phyloP scores from a whole-genome alignment of 2,888 invertebrate species.

The Aporophyla nigra region DNA sequence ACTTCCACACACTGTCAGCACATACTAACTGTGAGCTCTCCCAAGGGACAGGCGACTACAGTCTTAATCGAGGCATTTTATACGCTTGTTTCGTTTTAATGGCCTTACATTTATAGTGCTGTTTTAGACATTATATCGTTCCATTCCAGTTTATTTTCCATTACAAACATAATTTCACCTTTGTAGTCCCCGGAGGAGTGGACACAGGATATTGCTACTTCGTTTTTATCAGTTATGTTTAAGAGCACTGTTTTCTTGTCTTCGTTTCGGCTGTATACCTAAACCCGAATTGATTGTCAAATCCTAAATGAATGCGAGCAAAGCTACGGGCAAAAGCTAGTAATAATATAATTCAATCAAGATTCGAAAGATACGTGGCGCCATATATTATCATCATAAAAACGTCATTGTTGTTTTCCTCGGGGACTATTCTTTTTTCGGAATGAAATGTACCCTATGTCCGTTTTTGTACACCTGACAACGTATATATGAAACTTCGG shows the following conservation, averaged over 20 bases:
- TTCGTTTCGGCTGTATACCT: neutral
- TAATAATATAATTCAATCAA: too few species aligned
- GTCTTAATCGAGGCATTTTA: conserved; percentile 39
- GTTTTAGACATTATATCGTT: conserved; percentile 34
- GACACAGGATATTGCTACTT: neutral
- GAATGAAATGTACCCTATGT: too few species aligned
- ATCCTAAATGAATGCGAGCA: too few species aligned
- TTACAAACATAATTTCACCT: neutral
- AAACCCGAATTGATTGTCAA: too few species aligned
- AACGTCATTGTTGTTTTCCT: too few species aligned
- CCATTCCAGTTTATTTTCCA: conserved; percentile 12
- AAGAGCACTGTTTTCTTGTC: neutral
- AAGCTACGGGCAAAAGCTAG: too few species aligned
- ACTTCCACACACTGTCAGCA: conserved; percentile 9
- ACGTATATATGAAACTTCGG: too few species aligned
- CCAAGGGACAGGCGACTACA: conserved; percentile 3
- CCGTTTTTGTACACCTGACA: too few species aligned
- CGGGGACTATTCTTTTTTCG: too few species aligned
- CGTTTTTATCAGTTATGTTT: neutral
- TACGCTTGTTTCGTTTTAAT: conserved; percentile 39
- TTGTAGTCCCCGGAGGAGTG: neutral
- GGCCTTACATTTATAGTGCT: conserved; percentile 18
- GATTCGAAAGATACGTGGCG: too few species aligned
- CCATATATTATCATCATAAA: too few species aligned
- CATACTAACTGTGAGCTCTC: conserved; percentile 12